Base-by-base conservation (phyloP, 2,113 vertebrate genomes). In the Epinephelus lanceolatus region DNA sequence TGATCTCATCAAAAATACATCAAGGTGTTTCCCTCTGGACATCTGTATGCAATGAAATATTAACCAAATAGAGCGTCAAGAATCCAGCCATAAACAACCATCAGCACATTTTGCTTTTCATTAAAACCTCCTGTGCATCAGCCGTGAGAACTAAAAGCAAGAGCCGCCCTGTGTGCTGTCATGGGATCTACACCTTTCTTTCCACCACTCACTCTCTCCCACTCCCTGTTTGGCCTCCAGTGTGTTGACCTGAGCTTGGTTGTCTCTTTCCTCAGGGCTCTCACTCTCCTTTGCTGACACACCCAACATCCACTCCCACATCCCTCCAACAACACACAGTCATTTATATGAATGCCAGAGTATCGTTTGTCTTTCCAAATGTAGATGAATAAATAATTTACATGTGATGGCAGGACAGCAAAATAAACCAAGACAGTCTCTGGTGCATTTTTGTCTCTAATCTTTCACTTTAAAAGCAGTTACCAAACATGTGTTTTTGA, bases 1-100 rank as follows among this genome's bases (percentile, higher is more conserved):
- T 75, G 78, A 76, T 71, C 83, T 90, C 81, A 84, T 91, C 70
- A 91, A 91, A 91, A 91, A 91, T 78, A 89, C 81, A 93, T 88
- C 89, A 89, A 81, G 78, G 81, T 83, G 83, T 88, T 86, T 71
- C 77, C 88, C 83, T 84, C 61, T 6, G 61, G 90, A 78, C 80
- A 72, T 87, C 61, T 80, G 70, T 80, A 84, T 66, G 86, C 70
- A 76, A 74, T 90, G 33, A 90, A 69, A 89, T 77, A 91, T 86
- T 87, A 84, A 93, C 45, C 63, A 85, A 86, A 88, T 23, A 49
- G 23, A 73, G 77, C 23, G 40, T 45, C 2, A 19, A 45, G 60
- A 27, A 66, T 52, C 10, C 11, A 27, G 14, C 3, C 9, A 68
- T 61, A 66, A 70, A 71, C 72, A 78, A 78, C 40, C 81, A 87